Evolutionary conservation across 2,888 invertebrate genomes (phyloP), one percentile per base, ranked within the genome.

Genomic region (Microplitis manilae): DNA sequence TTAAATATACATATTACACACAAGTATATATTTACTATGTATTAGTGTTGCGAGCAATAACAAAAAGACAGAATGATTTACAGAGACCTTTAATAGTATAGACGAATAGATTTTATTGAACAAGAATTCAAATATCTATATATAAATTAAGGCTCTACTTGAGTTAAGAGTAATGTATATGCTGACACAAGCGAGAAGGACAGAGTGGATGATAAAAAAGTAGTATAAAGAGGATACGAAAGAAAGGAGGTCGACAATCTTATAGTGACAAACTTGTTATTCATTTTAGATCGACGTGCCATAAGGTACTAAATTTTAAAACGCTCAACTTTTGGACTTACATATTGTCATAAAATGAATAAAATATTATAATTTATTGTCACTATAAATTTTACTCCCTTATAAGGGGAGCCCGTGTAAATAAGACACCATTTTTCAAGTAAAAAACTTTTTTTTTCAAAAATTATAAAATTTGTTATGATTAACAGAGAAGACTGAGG

Each of bases 201-300:
- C 67, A 40, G 20, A 62, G 65, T 39, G 41, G 65, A 13, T 67
- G 15, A 61, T 30, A 68, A 40, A 61, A 61, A 72, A 50, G 68
- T n/a, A 68, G 8, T 68, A 20, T 68, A 62, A 40, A 61, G 71
- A 39, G 68, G 17, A 59, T 62, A 61, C 38, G 73, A 78, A 39
- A 68, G 64, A 75, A 78, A 75, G 5, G 59, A 77, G 68, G 71
- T 77, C 75, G 77, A 75, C 30, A 50, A 50, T 68, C 59, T 17
- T 65, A 15, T 20, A 17, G n/a, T 39, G 60, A 59, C 68, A 17
- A 75, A 75, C 50, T 76, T 76, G 62, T 71, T 76, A 70, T 76
- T 71, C 71, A 59, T 59, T 64, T 65, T 70, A 71, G 17, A 62
- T n/a, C 7, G 20, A 59, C 75, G 62, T 50, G 50, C 50, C 50